phyloP scores from a whole-genome alignment of 2,113 vertebrate genomes.

The Varanus komodoensis region DNA sequence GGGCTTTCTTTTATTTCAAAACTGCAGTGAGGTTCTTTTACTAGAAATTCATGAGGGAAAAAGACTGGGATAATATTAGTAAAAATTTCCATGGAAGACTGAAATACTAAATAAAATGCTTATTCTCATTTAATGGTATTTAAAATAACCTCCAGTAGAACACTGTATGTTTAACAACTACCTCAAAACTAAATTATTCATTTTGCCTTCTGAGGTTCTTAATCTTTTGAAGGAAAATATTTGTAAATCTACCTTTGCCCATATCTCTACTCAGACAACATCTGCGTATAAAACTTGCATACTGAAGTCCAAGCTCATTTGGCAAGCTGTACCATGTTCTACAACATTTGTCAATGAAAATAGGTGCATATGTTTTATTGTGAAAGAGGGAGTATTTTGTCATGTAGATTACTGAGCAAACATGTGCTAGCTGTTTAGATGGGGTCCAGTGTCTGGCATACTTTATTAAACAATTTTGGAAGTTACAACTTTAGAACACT shows the following conservation, averaged over 20 bases:
- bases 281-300: background rate
- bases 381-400: conserved; percentile 4
- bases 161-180: background rate
- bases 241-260: background rate
- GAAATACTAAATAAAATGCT: background rate
- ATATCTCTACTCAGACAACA: background rate
- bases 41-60: background rate
- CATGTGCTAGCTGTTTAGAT: conserved; percentile 1
- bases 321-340: background rate
- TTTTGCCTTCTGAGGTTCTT: background rate
- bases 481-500: background rate
- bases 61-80: background rate
- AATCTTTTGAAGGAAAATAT: background rate
- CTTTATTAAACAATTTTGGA: background rate
- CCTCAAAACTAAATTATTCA: background rate
- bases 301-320: background rate
- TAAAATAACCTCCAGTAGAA: background rate
- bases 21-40: background rate
- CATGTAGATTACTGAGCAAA: conserved; percentile 11
- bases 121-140: background rate
- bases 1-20: background rate
- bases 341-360: conserved; percentile 19
- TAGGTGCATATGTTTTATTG: conserved; percentile 7
- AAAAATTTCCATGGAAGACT: background rate
- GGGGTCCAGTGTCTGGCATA: background rate